These are phyloP conservation scores for Sturnira hondurensis DNA, from an alignment of 2,113 vertebrate genomes.

Conservation along the genomic window DNA sequence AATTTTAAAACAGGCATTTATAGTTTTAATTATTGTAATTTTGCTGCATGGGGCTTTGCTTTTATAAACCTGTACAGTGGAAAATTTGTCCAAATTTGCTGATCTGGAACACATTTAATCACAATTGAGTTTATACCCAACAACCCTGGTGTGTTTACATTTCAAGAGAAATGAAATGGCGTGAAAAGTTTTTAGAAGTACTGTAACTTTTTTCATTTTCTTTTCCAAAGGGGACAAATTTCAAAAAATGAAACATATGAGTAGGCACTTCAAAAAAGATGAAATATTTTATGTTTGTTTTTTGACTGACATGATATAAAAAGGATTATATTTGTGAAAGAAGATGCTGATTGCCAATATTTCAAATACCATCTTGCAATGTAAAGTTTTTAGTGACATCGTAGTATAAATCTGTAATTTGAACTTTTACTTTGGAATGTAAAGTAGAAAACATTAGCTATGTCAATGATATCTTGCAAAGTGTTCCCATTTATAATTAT, in stretches of 20 bases:
- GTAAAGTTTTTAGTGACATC: conserved; percentile 83
- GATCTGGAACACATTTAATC: conserved; percentile 54
- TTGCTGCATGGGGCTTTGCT: conserved; percentile 65
- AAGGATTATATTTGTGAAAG: conserved; percentile 76
- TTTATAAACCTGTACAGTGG: conserved; percentile 52
- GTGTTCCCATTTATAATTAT: conserved; percentile 93
- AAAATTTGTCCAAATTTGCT: conserved; percentile 61
- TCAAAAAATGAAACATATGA: conserved; percentile 56
- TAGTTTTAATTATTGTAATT: conserved; percentile 73
- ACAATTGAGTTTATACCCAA: conserved; percentile 51
- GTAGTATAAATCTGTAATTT: conserved; percentile 85
- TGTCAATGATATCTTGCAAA: conserved; percentile 88
- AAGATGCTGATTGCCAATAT: conserved; percentile 72
- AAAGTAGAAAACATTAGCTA: conserved; percentile 86
- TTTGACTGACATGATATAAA: conserved; percentile 65
- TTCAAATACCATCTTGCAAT: conserved; percentile 81
- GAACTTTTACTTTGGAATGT: conserved; percentile 86
- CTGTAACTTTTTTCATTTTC: conserved; percentile 48
- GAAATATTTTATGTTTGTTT: conserved; percentile 71
- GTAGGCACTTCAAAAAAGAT: conserved; percentile 67
- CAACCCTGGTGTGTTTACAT: conserved; percentile 68
- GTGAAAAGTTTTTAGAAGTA: conserved; percentile 59
- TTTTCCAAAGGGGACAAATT: conserved; percentile 63
- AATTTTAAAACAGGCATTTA: conserved; percentile 57
- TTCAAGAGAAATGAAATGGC: conserved; percentile 73